Base-by-base conservation (phyloP, 2,797 vertebrate genomes). In the Mormyrops boulengeri region DNA sequence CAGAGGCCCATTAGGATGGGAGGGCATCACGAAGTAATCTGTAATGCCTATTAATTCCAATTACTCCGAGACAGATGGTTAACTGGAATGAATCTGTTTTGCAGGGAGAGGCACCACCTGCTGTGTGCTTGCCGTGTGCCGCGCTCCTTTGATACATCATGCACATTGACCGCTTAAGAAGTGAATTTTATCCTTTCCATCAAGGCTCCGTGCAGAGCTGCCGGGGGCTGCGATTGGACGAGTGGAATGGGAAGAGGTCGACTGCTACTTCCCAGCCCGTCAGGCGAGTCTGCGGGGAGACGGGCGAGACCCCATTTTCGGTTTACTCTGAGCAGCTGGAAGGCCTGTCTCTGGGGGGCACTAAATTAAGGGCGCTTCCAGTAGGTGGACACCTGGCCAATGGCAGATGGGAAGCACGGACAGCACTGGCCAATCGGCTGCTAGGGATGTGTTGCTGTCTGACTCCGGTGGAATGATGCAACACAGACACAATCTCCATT, bases 91-190 rank as follows among this genome's bases (percentile, higher is more conserved):
- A 96, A 92, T 91, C 52, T 0, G 87, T 90, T 92, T 94, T 94
- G 95, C 93, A 92, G 91, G 93, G 94, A 93, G 93, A 91, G 90
- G 91, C 49, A 93, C 93, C 93, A 93, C 93, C 92, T 93, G 93
- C 94, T 91, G 82, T 85, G 92, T 90, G 92, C 88, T 91, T 90
- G 87, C 91, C 92, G 95, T 95, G 94, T 44, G 88, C 93, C 93
- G 95, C 95, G 2, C 69, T 94, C 91, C 95, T 95, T 94, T 90
- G 93, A 94, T 93, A 95, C 94, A 95, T 95, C 94, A 95, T 94
- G 91, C 55, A 90, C 91, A 88, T 92, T 90, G 92, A 91, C 91
- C 92, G 93, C 92, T 93, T 92, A 94, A 93, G 93, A 94, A 94
- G 94, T 93, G 92, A 94, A 93, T 95, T 95, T 95, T 93, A 95